Percentiles rank a stretch among this genome's conserved stretches.
phyloP scores from a whole-genome alignment of 2,888 invertebrate genomes.

The Parapristionchus giblindavisi region DNA sequence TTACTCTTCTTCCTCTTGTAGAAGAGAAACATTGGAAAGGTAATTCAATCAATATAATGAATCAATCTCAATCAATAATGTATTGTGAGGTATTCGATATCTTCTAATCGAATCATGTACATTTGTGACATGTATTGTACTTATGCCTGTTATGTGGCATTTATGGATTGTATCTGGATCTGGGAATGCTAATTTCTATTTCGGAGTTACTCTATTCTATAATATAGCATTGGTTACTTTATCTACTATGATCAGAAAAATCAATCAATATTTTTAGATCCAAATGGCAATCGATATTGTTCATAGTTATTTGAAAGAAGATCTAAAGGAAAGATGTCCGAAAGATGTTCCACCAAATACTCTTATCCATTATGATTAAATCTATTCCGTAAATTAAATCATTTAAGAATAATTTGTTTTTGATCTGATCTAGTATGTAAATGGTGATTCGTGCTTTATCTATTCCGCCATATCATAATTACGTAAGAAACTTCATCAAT shows the following conservation, averaged over 20 bases:
- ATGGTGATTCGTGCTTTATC: too few relatives aligned
- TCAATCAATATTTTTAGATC: slow-evolving; percentile 2
- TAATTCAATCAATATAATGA: slow-evolving; percentile 71
- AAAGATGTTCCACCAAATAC: background rate
- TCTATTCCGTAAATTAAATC: background rate
- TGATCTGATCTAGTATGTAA: too few relatives aligned
- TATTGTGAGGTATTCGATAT: slow-evolving; percentile 86
- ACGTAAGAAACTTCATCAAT: too few relatives aligned
- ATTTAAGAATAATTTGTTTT: too few relatives aligned
- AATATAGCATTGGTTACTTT: slow-evolving; percentile 82
- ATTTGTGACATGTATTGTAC: slow-evolving; percentile 85
- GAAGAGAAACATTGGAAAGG: slow-evolving; percentile 75
- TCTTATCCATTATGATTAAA: slow-evolving; percentile 15
- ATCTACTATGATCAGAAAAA: background rate
- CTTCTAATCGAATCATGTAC: slow-evolving; percentile 87
- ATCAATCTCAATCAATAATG: background rate
- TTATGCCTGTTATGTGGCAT: slow-evolving; percentile 90
- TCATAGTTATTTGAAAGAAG: slow-evolving; percentile 15
- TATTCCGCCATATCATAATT: too few relatives aligned
- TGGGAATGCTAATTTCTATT: slow-evolving; percentile 99
- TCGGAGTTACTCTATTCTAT: slow-evolving; percentile 93
- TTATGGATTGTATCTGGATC: slow-evolving; percentile 97
- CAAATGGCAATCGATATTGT: slow-evolving; percentile 26
- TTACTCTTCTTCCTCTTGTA: slow-evolving; percentile 90
- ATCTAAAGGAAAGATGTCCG: slow-evolving; percentile 23